Base-by-base conservation (phyloP, 2,797 vertebrate species). In the Sebastes itinus region DNA sequence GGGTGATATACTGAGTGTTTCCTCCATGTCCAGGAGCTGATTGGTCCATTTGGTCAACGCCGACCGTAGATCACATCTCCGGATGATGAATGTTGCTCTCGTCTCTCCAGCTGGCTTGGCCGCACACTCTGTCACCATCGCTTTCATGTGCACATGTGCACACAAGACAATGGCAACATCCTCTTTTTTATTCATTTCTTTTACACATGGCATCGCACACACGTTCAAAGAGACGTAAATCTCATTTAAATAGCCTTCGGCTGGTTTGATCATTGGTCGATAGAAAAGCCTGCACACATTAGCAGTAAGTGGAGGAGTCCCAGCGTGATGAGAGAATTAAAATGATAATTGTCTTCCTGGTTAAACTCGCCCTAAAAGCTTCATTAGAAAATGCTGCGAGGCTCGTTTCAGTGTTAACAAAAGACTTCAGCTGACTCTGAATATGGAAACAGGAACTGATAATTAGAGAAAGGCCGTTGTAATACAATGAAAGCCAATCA, bases 41-140 rank as follows among this genome's bases (percentile, higher is more conserved):
- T 71, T 83, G 73, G 49, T 84, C 88, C 55, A 88, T 92, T 93
- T 93, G 92, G 84, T 86, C 70, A 87, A 72, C 86, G 91, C 80
- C 60, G 63, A 83, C 71, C 70, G 71, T 84, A 88, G 33, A 90
- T 69, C 82, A 89, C 78, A 82, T 87, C 72, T 69, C 68, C 64
- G 35, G 58, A 77, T 77, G 79, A 89, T 86, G 27, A 80, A 83
- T 33, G 14, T 63, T 20, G 58, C 22, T 79, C 60, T 63, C 74
- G 20, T 77, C 64, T 78, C 77, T 89, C 80, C 85, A 86, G 79
- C 89, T 89, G 86, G 78, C 78, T 82, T 14, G 2, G 77, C 75
- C 30, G 84, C 72, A 62, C 33, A 67, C 55, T 72, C 56, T 73
- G 62, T 69, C 54, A 68, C 78, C 69, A 55, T 28, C 30, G 67